phyloP scores from a whole-genome alignment of 2,113 vertebrate genomes.

The Collichthys lucidus region DNA sequence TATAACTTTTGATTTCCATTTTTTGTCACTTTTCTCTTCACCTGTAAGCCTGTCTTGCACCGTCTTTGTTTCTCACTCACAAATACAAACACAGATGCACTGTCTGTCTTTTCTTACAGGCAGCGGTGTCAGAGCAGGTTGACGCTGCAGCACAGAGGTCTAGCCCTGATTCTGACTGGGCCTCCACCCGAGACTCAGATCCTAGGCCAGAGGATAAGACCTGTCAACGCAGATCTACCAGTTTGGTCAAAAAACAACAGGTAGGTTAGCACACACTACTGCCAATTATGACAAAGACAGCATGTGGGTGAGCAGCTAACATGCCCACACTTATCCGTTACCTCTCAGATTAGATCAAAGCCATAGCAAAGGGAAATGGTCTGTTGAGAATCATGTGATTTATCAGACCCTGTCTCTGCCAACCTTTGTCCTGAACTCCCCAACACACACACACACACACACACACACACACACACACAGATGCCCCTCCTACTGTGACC shows the following conservation, averaged over 20 bases:
- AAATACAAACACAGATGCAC: neutral
- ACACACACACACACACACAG: slow-evolving; percentile 46
- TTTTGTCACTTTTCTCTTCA: neutral
- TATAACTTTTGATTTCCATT: neutral
- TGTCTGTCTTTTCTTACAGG: slow-evolving; percentile 51
- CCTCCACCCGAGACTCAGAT: slow-evolving; percentile 40
- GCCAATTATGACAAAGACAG: slow-evolving; percentile 51
- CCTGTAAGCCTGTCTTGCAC: neutral
- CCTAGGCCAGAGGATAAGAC: slow-evolving; percentile 52
- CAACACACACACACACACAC: slow-evolving; percentile 30
- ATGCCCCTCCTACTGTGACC: slow-evolving; percentile 77
- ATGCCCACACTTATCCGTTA: slow-evolving; percentile 47
- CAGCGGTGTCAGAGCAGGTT: slow-evolving; percentile 27
- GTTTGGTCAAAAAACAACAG: slow-evolving; percentile 63
- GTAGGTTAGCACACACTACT: slow-evolving; percentile 55
- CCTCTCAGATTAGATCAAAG: slow-evolving; percentile 73
- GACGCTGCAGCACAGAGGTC: slow-evolving; percentile 29
- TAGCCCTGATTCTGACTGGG: slow-evolving; percentile 34
- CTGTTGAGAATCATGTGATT: slow-evolving; percentile 79
- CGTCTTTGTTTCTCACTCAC: neutral
- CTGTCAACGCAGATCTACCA: slow-evolving; percentile 49
- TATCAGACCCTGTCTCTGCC: slow-evolving; percentile 66
- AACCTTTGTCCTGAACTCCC: slow-evolving; percentile 73
- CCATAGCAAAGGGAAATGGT: slow-evolving; percentile 57
- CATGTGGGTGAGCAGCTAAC: slow-evolving; percentile 53